A percentile compares a stretch with the other conserved stretches of the same genome.
phyloP scores from a whole-genome alignment of 35 echinoderm and acorn worm genomes.

The Acanthaster planci region DNA sequence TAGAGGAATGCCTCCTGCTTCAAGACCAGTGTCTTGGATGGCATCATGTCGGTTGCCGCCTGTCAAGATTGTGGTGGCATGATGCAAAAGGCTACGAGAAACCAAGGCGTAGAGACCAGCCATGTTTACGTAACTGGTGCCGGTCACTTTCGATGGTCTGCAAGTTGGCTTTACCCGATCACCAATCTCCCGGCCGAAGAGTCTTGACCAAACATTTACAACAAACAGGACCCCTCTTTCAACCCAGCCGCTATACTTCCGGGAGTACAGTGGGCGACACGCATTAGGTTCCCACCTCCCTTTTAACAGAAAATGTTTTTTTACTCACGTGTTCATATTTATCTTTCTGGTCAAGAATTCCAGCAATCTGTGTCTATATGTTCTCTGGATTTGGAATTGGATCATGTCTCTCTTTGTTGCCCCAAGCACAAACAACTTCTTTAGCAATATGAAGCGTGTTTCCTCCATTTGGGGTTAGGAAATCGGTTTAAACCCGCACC shows the following conservation, averaged over 20 bases:
- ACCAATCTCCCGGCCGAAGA: not conserved
- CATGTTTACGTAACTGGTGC: constrained; percentile 10
- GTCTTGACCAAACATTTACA: not conserved
- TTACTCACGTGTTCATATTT: not conserved
- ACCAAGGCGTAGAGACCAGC: too few relatives aligned
- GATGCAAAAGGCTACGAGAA: too few relatives aligned
- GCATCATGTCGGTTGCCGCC: too few relatives aligned
- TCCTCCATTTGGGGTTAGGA: not conserved
- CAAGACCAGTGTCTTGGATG: too few relatives aligned
- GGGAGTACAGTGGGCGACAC: not conserved
- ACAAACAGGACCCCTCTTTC: not conserved
- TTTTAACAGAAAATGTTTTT: too few relatives aligned
- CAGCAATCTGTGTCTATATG: constrained; percentile 22
- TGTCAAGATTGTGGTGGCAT: too few relatives aligned
- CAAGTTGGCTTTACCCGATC: not conserved
- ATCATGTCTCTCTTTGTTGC: constrained; percentile 5
- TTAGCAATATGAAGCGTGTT: constrained; percentile 3
- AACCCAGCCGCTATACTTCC: not conserved
- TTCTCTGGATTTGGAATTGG: not conserved
- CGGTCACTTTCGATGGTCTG: not conserved
- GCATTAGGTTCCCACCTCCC: too few relatives aligned
- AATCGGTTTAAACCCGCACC: not conserved
- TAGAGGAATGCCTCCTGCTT: too few relatives aligned
- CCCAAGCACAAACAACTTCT: constrained; percentile 7
- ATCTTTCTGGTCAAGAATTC: constrained; percentile 10